These are phyloP conservation scores for Avahi laniger DNA, from an alignment of 2,797 vertebrate species.

Conservation along the genomic window DNA sequence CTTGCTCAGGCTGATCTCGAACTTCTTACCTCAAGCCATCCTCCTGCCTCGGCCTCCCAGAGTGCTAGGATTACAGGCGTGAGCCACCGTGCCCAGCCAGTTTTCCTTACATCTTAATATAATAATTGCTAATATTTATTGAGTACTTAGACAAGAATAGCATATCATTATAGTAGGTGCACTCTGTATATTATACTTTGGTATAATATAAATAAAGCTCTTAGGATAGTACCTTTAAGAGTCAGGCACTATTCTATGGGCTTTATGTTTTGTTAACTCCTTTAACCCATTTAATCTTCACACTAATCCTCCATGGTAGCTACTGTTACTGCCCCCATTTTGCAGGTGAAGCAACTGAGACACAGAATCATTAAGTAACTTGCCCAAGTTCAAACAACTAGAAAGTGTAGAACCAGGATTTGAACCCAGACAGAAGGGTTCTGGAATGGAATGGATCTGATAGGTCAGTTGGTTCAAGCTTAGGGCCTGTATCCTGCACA, in stretches of 20 bases:
- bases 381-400: conserved; percentile 6
- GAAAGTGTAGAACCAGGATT: background rate
- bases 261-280: conserved; percentile 26
- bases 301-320: background rate
- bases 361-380: background rate
- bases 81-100: background rate
- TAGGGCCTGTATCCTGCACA: background rate
- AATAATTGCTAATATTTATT: conserved; percentile 39
- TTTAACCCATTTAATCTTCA: background rate
- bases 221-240: background rate
- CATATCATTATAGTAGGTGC: background rate
- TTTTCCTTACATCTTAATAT: background rate
- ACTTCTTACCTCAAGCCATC: too few relatives aligned
- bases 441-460: background rate
- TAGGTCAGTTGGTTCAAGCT: background rate
- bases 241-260: background rate
- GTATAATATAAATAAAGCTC: background rate
- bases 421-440: background rate
- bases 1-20: too few relatives aligned
- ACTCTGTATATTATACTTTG: background rate
- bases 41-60: too few relatives aligned
- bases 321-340: background rate
- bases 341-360: background rate
- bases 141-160: background rate
- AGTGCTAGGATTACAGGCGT: too few relatives aligned